Evolutionary conservation across 1,140 invertebrate species (phyloP).

Genomic region (Nautilus pompilius): DNA sequence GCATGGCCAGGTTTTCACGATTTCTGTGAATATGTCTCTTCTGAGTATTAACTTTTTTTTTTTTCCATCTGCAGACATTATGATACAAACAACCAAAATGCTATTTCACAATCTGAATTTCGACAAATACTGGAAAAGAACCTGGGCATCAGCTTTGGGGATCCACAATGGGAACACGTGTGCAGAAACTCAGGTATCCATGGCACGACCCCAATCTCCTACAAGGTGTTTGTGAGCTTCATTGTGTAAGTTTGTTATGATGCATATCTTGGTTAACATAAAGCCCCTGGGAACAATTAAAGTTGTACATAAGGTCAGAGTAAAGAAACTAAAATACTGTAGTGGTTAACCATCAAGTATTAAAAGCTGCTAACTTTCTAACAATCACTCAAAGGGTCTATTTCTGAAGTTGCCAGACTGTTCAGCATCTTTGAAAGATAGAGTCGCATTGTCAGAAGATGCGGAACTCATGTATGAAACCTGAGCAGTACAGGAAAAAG

Average conservation of each 20-base stretch:
- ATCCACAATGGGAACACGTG: constrained; percentile 36
- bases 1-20: too few species aligned
- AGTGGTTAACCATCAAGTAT: too few species aligned
- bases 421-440: too few species aligned
- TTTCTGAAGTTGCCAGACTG: too few species aligned
- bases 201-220: not conserved
- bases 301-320: not conserved
- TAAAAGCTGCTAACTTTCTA: too few species aligned
- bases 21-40: too few species aligned
- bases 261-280: not conserved
- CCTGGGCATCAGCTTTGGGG: constrained; percentile 28
- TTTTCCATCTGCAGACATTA: constrained; percentile 21
- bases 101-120: constrained; percentile 31
- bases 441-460: too few species aligned
- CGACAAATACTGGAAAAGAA: constrained; percentile 28
- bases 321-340: not conserved
- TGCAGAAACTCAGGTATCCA: constrained; percentile 9
- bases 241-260: not conserved
- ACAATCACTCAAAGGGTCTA: too few species aligned
- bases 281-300: not conserved
- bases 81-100: constrained; percentile 32
- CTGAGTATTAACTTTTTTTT: not conserved
- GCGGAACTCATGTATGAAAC: too few species aligned
- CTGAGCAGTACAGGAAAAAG: too few species aligned
- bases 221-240: not conserved